Evolutionary conservation across 2,797 vertebrate species (phyloP).

Genomic region (Toxotes lorentzi): DNA sequence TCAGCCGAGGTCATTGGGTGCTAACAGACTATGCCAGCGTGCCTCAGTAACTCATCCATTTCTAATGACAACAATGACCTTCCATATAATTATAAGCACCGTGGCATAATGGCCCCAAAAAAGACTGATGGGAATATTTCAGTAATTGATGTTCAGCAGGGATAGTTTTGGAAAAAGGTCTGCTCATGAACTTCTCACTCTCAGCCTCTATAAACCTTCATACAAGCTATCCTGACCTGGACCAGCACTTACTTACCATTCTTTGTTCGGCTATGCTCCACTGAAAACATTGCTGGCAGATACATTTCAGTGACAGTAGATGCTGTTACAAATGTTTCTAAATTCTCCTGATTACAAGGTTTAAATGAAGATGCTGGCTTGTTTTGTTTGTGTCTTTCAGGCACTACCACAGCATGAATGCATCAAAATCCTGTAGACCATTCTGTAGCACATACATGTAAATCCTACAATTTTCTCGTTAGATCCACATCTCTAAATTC

Average conservation of each 20-base stretch:
- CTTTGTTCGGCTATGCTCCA: background rate
- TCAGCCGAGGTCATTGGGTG: constrained; percentile 12
- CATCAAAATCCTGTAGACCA: background rate
- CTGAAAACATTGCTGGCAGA: background rate
- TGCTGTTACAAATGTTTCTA: background rate
- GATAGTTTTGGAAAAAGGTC: constrained; percentile 10
- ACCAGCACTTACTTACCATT: background rate
- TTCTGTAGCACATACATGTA: background rate
- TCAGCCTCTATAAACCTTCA: background rate
- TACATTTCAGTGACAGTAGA: background rate
- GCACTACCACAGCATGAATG: background rate
- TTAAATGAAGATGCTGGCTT: background rate
- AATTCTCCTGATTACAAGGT: background rate
- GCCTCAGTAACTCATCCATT: constrained; percentile 35
- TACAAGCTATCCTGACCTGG: background rate
- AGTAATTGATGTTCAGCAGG: constrained; percentile 28
- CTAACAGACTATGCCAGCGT: constrained; percentile 6
- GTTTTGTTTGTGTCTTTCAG: background rate
- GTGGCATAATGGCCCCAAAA: constrained; percentile 5
- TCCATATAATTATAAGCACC: constrained; percentile 26
- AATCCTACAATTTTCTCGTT: background rate
- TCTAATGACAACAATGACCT: constrained; percentile 41
- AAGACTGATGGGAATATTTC: constrained; percentile 28
- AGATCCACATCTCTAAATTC: background rate
- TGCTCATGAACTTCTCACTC: background rate